Percentiles rank a stretch among this genome's conserved stretches.
Evolutionary conservation across 2,888 invertebrate species (phyloP).

Genomic region (Eristalis pertinax): DNA sequence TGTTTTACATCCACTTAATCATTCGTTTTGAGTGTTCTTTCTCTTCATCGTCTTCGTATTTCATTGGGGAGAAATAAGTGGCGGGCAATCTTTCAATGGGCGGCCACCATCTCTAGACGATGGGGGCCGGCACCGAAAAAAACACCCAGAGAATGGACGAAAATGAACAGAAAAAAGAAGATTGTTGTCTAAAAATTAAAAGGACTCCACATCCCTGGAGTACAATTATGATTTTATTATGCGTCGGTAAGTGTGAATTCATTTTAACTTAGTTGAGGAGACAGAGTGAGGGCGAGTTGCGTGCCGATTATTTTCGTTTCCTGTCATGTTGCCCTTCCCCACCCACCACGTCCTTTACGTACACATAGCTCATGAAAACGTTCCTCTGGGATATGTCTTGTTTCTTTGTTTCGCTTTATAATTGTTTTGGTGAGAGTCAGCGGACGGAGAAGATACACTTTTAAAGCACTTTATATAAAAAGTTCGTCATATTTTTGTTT

Average conservation of each 20-base stretch:
- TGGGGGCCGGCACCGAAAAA: constrained; percentile 3
- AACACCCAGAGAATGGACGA: constrained; percentile 20
- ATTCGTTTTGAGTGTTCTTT: constrained; percentile 56
- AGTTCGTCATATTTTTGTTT: constrained; percentile 3
- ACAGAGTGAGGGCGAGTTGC: constrained; percentile 13
- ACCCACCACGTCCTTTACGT: not conserved
- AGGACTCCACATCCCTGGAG: constrained; percentile 67
- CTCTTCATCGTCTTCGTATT: constrained; percentile 32
- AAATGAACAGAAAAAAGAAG: constrained; percentile 9
- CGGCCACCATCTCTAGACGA: constrained; percentile 9
- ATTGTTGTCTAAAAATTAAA: constrained; percentile 64
- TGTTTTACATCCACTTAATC: constrained; percentile 60
- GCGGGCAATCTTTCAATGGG: constrained; percentile 60
- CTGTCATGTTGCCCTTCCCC: constrained; percentile 1
- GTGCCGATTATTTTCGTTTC: constrained; percentile 21
- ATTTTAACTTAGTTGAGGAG: constrained; percentile 53
- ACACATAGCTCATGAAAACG: constrained; percentile 49
- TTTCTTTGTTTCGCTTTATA: constrained; percentile 59
- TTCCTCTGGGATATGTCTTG: constrained; percentile 55
- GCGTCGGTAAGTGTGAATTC: constrained; percentile 71
- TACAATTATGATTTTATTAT: constrained; percentile 72
- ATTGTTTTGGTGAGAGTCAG: constrained; percentile 59
- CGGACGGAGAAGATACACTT: constrained; percentile 36
- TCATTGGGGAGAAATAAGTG: constrained; percentile 58
- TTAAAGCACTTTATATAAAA: constrained; percentile 22